phyloP scores from a whole-genome alignment of 2,797 vertebrate species.

The Peromyscus aztecus region DNA sequence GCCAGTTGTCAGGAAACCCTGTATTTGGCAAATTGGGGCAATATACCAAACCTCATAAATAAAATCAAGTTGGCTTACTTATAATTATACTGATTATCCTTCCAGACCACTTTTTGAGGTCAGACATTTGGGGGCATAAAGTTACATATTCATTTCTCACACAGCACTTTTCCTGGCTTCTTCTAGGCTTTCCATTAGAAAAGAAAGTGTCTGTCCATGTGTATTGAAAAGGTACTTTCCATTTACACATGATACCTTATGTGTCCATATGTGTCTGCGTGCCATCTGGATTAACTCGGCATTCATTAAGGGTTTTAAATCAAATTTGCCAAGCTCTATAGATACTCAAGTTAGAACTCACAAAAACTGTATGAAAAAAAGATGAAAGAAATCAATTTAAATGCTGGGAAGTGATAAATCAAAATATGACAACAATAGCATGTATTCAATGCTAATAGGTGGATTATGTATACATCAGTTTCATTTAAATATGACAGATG shows the following conservation, averaged over 20 bases:
- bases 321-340: slow-evolving; percentile 30
- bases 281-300: not conserved
- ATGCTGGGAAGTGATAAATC: not conserved
- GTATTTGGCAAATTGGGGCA: slow-evolving; percentile 60
- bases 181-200: slow-evolving; percentile 6
- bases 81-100: slow-evolving; percentile 61
- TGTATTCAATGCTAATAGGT: not conserved
- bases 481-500: not conserved
- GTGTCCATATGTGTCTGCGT: not conserved
- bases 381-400: not conserved
- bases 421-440: not conserved
- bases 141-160: slow-evolving; percentile 26
- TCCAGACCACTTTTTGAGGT: slow-evolving; percentile 33
- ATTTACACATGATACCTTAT: not conserved
- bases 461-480: not conserved
- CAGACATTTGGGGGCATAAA: slow-evolving; percentile 25
- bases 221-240: not conserved
- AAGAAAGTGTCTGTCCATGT: not conserved
- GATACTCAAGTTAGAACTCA: slow-evolving; percentile 25
- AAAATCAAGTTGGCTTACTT: slow-evolving; percentile 38
- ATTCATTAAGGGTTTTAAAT: slow-evolving; percentile 12
- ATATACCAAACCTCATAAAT: slow-evolving; percentile 62
- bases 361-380: not conserved
- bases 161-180: not conserved
- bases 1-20: slow-evolving; percentile 65